Evolutionary conservation across 2,113 vertebrate genomes (phyloP), one percentile per base, ranked within the genome.

Genomic region (Lophochroa leadbeateri): DNA sequence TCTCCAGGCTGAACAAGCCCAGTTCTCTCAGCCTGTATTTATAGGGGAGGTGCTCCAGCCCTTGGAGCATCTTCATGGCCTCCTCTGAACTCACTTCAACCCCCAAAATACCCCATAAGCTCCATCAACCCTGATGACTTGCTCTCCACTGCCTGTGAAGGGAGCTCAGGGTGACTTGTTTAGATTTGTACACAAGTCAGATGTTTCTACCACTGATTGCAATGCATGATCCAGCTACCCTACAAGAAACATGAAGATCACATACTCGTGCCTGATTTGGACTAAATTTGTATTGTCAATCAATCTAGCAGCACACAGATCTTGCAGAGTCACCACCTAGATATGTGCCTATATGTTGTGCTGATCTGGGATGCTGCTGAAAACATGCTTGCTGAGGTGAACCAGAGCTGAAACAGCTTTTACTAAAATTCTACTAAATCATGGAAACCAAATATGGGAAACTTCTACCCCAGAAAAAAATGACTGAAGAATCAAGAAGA

Each of bases 341-440:
- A 14, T 6, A 24, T 1, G 10, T 27, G 27, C 14, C 61, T 50
- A 1, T 2, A 3, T 5, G 10, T 19, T 55, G 52, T 72, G 47
- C 77, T 50, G 47, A 3, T 31, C 67, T 68, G 63, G 23, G 64
- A 37, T 52, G 50, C 20, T 39, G 10, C 1, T 55, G 49, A 67
- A 65, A 21, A 47, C 21, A 31, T 8, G 28, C 18, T 55, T 52
- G 20, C 71, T 57, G 21, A 86, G 25, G 14, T 3, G 1, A 71
- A 33, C 20, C 58, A 63, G 37, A 72, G 12, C 8, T 39, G 19
- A 78, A 92, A 75, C 4, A 68, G 29, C 12, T 39, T 65, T 74
- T 37, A 53, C 46, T 67, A 41, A 67, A 95, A 86, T 52, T 18
- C 44, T 65, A 61, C 23, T 61, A 71, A 52, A 74, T 24, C 6